Evolutionary conservation across 2,888 invertebrate species (phyloP).

Genomic region (Sympetrum striolatum): DNA sequence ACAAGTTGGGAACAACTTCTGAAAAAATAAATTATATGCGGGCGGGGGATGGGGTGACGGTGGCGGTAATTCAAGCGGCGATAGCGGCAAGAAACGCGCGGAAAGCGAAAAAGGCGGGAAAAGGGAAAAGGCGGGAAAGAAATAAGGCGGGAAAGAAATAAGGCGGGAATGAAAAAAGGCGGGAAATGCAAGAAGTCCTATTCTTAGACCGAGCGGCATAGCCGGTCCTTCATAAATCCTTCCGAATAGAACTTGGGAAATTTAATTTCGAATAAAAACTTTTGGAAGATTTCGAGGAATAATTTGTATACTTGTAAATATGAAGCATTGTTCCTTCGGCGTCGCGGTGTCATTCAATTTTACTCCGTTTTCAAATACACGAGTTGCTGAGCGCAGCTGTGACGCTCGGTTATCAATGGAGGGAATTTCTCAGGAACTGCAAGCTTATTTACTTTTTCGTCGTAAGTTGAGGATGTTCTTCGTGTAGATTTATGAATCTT

Average conservation of each 20-base stretch:
- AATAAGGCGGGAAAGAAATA: neutral
- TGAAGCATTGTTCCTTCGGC: neutral
- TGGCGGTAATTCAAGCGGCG: neutral
- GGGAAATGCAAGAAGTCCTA: neutral
- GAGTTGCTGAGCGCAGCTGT: neutral
- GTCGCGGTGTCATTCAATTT: neutral
- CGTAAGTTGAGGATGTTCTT: no score
- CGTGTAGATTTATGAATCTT: no score
- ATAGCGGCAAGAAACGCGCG: no score
- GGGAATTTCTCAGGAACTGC: no score
- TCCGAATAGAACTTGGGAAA: neutral
- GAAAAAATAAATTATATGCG: conserved; percentile 29
- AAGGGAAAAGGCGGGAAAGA: no score
- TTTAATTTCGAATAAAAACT: neutral
- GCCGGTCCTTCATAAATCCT: neutral
- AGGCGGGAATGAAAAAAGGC: neutral
- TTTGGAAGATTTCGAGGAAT: neutral
- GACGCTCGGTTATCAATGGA: neutral
- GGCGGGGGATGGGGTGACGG: neutral
- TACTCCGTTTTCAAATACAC: neutral
- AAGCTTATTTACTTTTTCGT: no score
- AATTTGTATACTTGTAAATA: neutral
- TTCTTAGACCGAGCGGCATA: neutral
- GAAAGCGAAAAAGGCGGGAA: no score
- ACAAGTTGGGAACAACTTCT: conserved; percentile 27